Evolutionary conservation across 2,113 vertebrate species (phyloP), one percentile per base, ranked within the genome.

Genomic region (Tragelaphus strepsiceros): DNA sequence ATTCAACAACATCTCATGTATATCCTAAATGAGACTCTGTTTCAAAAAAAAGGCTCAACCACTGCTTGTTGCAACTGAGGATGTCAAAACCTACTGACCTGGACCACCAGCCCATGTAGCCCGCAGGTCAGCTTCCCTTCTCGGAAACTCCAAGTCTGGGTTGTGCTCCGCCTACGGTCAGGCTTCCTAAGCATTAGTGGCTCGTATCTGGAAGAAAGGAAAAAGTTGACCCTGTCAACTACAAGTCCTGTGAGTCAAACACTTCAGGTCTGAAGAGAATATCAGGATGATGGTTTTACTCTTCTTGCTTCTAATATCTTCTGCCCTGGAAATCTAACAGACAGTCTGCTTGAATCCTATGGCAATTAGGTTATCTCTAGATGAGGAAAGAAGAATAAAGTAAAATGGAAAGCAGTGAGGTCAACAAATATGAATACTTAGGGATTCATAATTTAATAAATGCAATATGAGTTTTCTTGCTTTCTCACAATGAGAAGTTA

Each of bases 121-220:
- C 99, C 99, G 62, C 99, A 99, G 64, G 99, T 99, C 86, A 99
- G 97, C 92, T 99, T 99, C 53, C 99, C 99, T 7, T 99, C 99
- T 67, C 98, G 99, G 94, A 99, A 99, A 95, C 99, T 99, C 99
- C 99, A 99, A 0, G 99, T 99, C 99, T 99, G 99, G 2, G 99
- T 99, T 0, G 99, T 99, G 91, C 99, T 99, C 94, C 99, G 99
- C 61, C 99, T 99, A 0, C 98, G 98, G 74, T 99, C 99, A 0
- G 99, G 99, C 95, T 99, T 99, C 2, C 99, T 98, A 80, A 99
- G 94, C 99, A 99, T 99, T 98, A 99, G 96, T 0, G 99, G 99
- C 98, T 99, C 99, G 2, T 99, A 99, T 71, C 99, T 99, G 97
- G 56, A 96, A 83, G 6, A 4, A 32, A 67, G 9, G 81, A 91